phyloP scores from a whole-genome alignment of 2,797 vertebrate species.

The Phoxinus dragarum region DNA sequence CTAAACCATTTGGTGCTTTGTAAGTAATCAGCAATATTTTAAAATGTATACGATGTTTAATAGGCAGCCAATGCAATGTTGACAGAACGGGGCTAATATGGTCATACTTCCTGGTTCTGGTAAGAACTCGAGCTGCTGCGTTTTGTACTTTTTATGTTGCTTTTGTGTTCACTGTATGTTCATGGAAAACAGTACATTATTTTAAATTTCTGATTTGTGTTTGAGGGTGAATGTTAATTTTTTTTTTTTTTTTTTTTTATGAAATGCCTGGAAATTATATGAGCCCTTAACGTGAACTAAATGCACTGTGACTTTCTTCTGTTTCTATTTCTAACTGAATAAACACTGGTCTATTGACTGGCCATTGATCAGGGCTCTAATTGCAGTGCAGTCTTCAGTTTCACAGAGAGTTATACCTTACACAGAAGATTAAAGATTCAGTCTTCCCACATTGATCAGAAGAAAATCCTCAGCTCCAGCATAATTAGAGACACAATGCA shows the following conservation, averaged over 20 bases:
- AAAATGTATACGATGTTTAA: too few relatives aligned
- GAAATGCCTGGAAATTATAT: conserved; percentile 29
- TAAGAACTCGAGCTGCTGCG: too few relatives aligned
- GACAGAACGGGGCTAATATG: too few relatives aligned
- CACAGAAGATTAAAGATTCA: conserved; percentile 91
- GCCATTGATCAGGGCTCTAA: conserved; percentile 89
- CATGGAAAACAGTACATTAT: too few relatives aligned
- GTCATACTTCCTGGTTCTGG: too few relatives aligned
- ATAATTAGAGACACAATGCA: conserved; percentile 95
- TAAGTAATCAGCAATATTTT: too few relatives aligned
- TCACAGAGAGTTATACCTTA: conserved; percentile 90
- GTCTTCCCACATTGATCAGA: conserved; percentile 88
- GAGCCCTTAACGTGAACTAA: conserved; percentile 74
- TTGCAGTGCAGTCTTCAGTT: conserved; percentile 87
- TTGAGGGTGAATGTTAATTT: too few relatives aligned
- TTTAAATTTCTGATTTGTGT: too few relatives aligned
- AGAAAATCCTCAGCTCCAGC: conserved; percentile 88
- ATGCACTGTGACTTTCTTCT: conserved; percentile 68
- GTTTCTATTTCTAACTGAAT: conserved; percentile 77
- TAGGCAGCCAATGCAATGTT: too few relatives aligned
- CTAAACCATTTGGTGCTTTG: too few relatives aligned
- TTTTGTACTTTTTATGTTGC: too few relatives aligned
- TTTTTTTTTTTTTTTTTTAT: background rate
- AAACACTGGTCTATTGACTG: conserved; percentile 79
- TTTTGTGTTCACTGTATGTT: too few relatives aligned